Conservation (phyloP, 2,797 vertebrate species). For the Sciurus vulgaris region DNA sequence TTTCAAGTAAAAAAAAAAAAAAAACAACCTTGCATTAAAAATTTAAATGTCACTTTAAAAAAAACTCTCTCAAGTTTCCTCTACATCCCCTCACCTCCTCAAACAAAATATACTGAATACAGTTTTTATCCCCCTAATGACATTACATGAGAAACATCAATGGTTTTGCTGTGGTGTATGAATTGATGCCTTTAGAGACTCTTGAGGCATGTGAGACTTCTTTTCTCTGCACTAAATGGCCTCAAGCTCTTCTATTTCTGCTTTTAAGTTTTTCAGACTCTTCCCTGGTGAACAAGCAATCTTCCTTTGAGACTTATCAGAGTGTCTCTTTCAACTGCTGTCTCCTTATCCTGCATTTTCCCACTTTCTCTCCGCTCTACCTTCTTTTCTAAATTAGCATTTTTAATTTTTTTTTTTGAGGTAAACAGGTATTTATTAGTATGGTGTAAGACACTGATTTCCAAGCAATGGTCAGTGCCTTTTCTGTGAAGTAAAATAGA, state of each 20-base stretch:
- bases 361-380: neutral
- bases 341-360: neutral
- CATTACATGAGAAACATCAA: neutral
- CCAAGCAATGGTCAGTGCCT: neutral
- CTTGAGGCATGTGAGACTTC: neutral
- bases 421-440: neutral
- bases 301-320: neutral
- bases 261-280: constrained; percentile 43
- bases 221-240: constrained; percentile 22
- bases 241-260: neutral
- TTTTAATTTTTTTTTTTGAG: neutral
- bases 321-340: neutral
- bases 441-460: neutral
- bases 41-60: neutral
- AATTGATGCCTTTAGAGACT: neutral
- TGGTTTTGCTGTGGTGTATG: constrained; percentile 18
- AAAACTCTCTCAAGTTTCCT: neutral
- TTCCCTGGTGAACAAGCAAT: neutral
- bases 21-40: constrained; percentile 28
- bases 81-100: neutral
- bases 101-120: neutral
- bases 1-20: neutral
- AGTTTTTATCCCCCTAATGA: neutral
- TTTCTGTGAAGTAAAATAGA: neutral
- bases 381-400: neutral